A percentile compares a stretch with the other conserved stretches of the same genome.
These are phyloP conservation scores for Elegia similella DNA, from an alignment of 2,888 invertebrate species.

Conservation along the genomic window DNA sequence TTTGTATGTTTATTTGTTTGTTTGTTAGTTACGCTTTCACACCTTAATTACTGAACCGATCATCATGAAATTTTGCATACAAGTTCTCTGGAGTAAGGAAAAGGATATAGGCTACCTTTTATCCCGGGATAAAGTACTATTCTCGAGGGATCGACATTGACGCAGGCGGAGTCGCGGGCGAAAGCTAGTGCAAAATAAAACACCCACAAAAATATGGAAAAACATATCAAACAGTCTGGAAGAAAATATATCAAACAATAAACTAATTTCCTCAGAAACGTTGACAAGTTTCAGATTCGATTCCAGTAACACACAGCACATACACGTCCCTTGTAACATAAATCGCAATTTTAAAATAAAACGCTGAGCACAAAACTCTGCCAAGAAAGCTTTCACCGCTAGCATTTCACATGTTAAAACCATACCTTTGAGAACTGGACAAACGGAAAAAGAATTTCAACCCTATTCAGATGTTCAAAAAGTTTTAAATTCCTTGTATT, in stretches of 20 bases:
- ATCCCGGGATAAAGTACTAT: no score
- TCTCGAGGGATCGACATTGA: no score
- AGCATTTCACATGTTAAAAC: constrained; percentile 70
- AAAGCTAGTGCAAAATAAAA: no score
- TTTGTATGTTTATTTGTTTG: no score
- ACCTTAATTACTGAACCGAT: no score
- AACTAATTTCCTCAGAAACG: background rate
- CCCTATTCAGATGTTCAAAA: constrained; percentile 26
- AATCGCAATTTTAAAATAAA: constrained; percentile 73
- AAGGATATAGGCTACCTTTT: no score
- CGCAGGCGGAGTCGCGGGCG: no score
- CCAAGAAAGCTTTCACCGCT: constrained; percentile 73
- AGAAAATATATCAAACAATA: background rate
- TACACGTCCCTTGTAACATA: constrained; percentile 49
- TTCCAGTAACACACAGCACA: constrained; percentile 34
- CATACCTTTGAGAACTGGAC: constrained; percentile 55
- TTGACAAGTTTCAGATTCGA: constrained; percentile 8
- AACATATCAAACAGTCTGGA: no score
- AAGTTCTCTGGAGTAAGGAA: no score
- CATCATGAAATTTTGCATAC: no score
- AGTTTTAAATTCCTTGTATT: background rate
- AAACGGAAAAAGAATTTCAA: constrained; percentile 38
- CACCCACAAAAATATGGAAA: no score
- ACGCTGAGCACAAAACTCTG: constrained; percentile 60
- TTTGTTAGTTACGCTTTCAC: no score